These are phyloP conservation scores for Hemicordylus capensis DNA, from an alignment of 2,113 vertebrate species.

Conservation along the genomic window DNA sequence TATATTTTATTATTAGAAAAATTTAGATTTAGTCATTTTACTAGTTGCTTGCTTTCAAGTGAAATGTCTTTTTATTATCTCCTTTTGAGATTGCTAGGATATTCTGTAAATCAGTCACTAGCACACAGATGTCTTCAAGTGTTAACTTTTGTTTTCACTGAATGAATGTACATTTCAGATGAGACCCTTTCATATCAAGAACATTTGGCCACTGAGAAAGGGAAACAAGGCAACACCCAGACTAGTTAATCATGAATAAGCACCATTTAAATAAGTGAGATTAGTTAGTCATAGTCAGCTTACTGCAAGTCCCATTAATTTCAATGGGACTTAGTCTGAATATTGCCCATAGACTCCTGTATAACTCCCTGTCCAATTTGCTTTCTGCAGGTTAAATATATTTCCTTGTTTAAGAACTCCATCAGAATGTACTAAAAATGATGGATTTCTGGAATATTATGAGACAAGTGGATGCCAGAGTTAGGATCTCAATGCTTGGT, in stretches of 20 bases:
- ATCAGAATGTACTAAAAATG: conserved; percentile 59
- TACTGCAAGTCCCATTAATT: too few relatives aligned
- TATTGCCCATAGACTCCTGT: conserved; percentile 72
- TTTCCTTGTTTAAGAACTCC: conserved; percentile 37
- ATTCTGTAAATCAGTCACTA: conserved; percentile 84
- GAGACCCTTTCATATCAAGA: conserved; percentile 81
- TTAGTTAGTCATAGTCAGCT: too few relatives aligned
- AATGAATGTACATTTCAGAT: conserved; percentile 83
- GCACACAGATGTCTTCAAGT: conserved; percentile 84
- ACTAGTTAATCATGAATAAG: too few relatives aligned
- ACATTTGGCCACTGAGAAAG: conserved; percentile 79
- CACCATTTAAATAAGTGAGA: too few relatives aligned
- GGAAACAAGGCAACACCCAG: conserved; percentile 78
- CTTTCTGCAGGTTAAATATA: conserved; percentile 75
- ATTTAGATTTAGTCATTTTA: conserved; percentile 79
- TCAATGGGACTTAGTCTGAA: too few relatives aligned
- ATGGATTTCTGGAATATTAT: conserved; percentile 67
- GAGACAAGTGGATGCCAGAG: conserved; percentile 25
- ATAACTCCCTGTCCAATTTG: conserved; percentile 68
- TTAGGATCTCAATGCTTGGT: conserved; percentile 43
- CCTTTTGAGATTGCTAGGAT: conserved; percentile 83
- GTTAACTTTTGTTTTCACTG: conserved; percentile 85
- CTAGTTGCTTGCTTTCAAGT: conserved; percentile 83
- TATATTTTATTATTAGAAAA: too few relatives aligned
- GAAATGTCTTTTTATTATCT: conserved; percentile 81